Conservation (phyloP, 2,797 vertebrate genomes). For the Adelosebastes latens region DNA sequence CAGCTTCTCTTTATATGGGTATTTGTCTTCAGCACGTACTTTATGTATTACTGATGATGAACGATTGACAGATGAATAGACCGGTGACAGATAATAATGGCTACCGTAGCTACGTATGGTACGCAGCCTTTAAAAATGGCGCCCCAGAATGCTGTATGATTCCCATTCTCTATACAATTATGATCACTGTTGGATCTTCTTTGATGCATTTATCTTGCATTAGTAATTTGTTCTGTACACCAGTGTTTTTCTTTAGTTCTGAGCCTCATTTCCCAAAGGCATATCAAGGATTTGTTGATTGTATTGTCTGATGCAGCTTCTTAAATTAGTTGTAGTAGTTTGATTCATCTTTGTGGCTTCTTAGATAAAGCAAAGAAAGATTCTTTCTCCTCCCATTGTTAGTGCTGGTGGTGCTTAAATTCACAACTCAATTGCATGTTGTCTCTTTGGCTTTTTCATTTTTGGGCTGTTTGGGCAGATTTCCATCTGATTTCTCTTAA, state of each 20-base stretch:
- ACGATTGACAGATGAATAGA: too few species aligned
- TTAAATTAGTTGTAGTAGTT: background rate
- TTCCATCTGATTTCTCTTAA: background rate
- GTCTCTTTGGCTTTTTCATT: background rate
- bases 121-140: too few species aligned
- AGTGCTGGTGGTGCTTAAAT: background rate
- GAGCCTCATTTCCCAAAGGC: background rate
- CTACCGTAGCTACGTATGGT: too few species aligned
- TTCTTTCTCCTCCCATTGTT: background rate
- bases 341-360: background rate
- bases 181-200: background rate
- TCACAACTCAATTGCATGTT: background rate
- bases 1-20: too few species aligned
- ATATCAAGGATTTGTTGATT: background rate
- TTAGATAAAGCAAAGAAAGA: background rate
- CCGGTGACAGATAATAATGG: too few species aligned
- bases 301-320: background rate
- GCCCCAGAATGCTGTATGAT: too few species aligned
- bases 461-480: background rate
- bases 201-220: background rate
- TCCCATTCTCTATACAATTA: too few species aligned
- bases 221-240: background rate
- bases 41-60: too few species aligned
- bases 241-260: background rate
- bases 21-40: too few species aligned